These are phyloP conservation scores for Eupeodes luniger DNA, from an alignment of 2,888 invertebrate genomes.

Conservation along the genomic window DNA sequence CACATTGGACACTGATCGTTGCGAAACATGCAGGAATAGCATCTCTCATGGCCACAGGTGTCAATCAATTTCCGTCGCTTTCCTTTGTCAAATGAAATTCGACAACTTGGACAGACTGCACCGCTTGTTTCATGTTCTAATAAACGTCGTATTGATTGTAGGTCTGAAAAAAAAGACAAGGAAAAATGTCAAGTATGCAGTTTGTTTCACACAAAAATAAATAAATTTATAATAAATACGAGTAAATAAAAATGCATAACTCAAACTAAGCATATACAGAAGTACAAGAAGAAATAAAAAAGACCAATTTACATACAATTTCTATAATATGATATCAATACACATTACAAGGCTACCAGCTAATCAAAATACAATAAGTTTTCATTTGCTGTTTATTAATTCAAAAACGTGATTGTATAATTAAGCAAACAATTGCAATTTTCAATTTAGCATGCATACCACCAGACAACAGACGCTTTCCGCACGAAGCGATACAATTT, in stretches of 20 bases:
- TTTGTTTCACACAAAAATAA: constrained; percentile 17
- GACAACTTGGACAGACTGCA: constrained; percentile 92
- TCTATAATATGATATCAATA: constrained; percentile 42
- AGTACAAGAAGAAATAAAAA: not conserved
- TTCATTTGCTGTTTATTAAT: constrained; percentile 57
- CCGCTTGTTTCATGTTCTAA: constrained; percentile 90
- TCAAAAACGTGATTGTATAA: constrained; percentile 67
- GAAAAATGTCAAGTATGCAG: constrained; percentile 45
- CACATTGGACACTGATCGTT: constrained; percentile 96
- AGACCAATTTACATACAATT: constrained; percentile 44
- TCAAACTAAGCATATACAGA: not conserved
- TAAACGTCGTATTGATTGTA: constrained; percentile 92
- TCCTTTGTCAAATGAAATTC: constrained; percentile 98
- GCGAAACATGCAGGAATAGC: constrained; percentile 97
- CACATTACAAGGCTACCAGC: constrained; percentile 60
- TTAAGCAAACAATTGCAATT: constrained; percentile 54
- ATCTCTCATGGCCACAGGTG: constrained; percentile 97
- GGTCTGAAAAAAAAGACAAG: constrained; percentile 86
- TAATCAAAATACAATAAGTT: constrained; percentile 67
- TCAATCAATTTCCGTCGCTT: constrained; percentile 97
- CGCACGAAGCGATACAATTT: constrained; percentile 55
- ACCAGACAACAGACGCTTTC: constrained; percentile 34
- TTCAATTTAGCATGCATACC: constrained; percentile 46
- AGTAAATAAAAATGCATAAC: constrained; percentile 4
- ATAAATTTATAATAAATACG: not conserved